A percentile compares a stretch with the other conserved stretches of the same genome.
phyloP scores from a whole-genome alignment of 2,113 vertebrate genomes.

The Hydrochoerus hydrochaeris region DNA sequence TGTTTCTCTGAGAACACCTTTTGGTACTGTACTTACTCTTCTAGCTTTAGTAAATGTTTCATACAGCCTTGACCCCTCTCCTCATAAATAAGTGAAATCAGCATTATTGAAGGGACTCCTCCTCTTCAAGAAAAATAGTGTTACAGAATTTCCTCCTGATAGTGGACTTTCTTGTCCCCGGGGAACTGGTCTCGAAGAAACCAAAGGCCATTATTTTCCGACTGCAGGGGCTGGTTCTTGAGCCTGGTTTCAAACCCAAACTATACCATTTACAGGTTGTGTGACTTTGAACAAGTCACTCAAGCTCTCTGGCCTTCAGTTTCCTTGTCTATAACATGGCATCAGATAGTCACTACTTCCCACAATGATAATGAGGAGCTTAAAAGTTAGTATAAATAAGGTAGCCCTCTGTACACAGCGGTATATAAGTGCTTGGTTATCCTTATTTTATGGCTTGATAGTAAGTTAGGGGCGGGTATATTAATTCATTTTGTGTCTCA shows the following conservation, averaged over 20 bases:
- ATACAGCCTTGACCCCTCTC: background rate
- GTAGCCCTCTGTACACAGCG: background rate
- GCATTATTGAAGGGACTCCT: background rate
- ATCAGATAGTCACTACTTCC: background rate
- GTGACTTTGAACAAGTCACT: background rate
- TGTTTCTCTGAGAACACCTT: background rate
- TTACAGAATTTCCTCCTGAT: background rate
- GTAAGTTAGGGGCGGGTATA: background rate
- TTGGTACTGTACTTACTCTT: background rate
- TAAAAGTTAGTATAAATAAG: background rate
- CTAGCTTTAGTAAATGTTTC: background rate
- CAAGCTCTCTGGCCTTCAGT: background rate
- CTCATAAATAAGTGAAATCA: background rate
- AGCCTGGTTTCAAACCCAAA: background rate
- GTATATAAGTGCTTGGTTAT: background rate
- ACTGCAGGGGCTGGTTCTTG: background rate
- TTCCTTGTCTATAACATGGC: background rate
- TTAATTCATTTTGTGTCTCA: background rate
- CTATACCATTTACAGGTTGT: background rate
- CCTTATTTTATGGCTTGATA: background rate
- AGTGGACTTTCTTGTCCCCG: background rate
- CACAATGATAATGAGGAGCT: background rate
- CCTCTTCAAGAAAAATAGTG: background rate
- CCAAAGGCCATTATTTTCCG: background rate
- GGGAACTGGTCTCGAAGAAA: background rate